Conservation (phyloP, 2,888 invertebrate species). For the Nephrotoma flavescens region DNA sequence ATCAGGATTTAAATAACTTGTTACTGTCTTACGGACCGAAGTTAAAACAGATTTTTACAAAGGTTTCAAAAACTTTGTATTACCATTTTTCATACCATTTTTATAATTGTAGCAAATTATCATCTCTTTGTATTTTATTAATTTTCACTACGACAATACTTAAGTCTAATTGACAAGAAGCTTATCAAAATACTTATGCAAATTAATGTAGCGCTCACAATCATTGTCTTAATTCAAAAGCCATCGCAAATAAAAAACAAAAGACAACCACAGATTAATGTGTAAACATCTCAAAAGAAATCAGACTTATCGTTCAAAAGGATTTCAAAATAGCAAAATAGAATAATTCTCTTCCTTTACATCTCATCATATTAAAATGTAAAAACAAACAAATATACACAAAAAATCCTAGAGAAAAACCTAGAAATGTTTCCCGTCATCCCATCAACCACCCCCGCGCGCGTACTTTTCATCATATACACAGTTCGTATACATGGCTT, state of each 20-base stretch:
- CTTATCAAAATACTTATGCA: neutral
- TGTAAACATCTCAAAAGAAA: neutral
- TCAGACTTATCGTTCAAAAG: neutral
- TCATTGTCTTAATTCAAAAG: neutral
- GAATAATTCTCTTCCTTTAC: neutral
- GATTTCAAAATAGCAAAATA: neutral
- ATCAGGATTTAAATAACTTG: no score
- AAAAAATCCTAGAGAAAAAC: neutral
- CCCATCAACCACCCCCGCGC: neutral
- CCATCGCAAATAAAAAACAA: neutral
- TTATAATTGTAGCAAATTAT: neutral
- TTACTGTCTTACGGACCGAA: no score
- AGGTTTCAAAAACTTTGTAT: no score
- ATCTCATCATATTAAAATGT: neutral
- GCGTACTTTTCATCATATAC: neutral
- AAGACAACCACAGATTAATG: neutral
- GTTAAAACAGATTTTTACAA: no score
- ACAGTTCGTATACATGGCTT: neutral
- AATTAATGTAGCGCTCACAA: neutral
- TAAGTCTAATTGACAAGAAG: neutral
- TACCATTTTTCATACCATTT: no score
- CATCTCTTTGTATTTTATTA: neutral
- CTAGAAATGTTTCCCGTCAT: neutral
- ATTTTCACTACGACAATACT: neutral
- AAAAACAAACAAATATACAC: neutral